A percentile compares a stretch with the other conserved stretches of the same genome.
Evolutionary conservation across 1,140 invertebrate species (phyloP).

Genomic region (Scaptodrosophila lebanonensis): DNA sequence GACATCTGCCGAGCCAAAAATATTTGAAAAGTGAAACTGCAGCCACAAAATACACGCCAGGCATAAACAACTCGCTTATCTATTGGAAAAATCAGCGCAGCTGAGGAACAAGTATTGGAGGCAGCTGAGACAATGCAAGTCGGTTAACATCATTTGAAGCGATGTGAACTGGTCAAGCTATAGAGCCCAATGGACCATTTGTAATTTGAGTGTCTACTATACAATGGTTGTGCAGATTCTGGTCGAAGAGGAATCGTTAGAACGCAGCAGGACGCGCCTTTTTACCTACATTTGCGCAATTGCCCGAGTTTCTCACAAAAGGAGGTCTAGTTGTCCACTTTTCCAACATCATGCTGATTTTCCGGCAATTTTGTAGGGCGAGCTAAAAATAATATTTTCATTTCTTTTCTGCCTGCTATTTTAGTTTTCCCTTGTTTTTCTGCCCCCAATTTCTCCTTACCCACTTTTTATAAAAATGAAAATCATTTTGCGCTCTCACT

Average conservation of each 20-base stretch:
- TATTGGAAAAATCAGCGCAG: conserved; percentile 30
- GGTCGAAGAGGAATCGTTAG: no score
- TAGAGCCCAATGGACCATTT: no score
- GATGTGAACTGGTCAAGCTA: no score
- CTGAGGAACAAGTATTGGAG: not conserved
- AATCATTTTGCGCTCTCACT: conserved; percentile 8
- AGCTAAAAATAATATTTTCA: conserved; percentile 5
- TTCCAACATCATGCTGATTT: conserved; percentile 25
- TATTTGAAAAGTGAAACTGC: conserved; percentile 7
- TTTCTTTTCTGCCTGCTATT: conserved; percentile 3
- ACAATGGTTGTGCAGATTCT: no score
- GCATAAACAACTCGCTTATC: conserved; percentile 27
- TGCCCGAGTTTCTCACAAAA: conserved; percentile 9
- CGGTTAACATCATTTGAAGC: conserved; percentile 4
- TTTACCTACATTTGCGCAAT: no score
- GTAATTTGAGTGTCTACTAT: no score
- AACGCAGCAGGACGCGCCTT: no score
- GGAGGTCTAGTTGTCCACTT: conserved; percentile 2
- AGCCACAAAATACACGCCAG: conserved; percentile 16
- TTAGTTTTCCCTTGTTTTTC: conserved; percentile 19
- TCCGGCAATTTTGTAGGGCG: conserved; percentile 30
- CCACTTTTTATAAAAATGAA: no score
- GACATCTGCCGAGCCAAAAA: not conserved
- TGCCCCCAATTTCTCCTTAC: not conserved
- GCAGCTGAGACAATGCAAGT: not conserved